A percentile compares a stretch with the other conserved stretches of the same genome.
phyloP scores from a whole-genome alignment of 2,797 vertebrate genomes.

The Enteromius treurensis region DNA sequence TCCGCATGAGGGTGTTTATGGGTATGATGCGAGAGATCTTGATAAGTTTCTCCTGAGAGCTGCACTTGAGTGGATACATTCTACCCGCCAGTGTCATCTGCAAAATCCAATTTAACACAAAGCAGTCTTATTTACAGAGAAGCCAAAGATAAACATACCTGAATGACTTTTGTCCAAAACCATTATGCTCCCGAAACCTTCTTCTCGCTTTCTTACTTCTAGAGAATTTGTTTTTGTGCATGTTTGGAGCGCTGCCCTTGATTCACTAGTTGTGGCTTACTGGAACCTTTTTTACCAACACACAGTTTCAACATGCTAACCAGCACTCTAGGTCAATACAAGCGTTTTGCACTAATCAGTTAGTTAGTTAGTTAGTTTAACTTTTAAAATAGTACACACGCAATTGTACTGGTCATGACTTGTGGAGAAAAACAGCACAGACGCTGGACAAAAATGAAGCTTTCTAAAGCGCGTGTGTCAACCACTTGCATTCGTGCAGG shows the following conservation, averaged over 20 bases:
- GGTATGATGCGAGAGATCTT: constrained; percentile 63
- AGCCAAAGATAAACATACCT: constrained; percentile 63
- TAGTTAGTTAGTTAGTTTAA: too few species aligned
- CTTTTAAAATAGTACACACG: neutral
- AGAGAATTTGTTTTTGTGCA: constrained; percentile 28
- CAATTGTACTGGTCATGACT: neutral
- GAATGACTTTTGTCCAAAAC: constrained; percentile 64
- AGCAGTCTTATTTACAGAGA: constrained; percentile 65
- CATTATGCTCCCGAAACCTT: constrained; percentile 53
- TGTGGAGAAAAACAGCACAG: neutral
- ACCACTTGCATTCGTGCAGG: neutral
- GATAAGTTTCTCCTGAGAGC: constrained; percentile 67
- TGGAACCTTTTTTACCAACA: neutral
- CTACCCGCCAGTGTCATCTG: constrained; percentile 61
- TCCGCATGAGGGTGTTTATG: constrained; percentile 57
- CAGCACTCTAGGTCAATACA: neutral
- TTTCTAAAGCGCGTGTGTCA: neutral
- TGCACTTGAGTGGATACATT: constrained; percentile 65
- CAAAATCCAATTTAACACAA: constrained; percentile 68
- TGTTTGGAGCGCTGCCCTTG: constrained; percentile 32
- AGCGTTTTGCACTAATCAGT: too few species aligned
- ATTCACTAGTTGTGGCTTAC: constrained; percentile 4
- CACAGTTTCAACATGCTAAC: neutral
- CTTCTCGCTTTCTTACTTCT: constrained; percentile 25
- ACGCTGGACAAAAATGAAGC: neutral